phyloP scores from a whole-genome alignment of 1,140 invertebrate genomes.

The Drosophila kohkoa region DNA sequence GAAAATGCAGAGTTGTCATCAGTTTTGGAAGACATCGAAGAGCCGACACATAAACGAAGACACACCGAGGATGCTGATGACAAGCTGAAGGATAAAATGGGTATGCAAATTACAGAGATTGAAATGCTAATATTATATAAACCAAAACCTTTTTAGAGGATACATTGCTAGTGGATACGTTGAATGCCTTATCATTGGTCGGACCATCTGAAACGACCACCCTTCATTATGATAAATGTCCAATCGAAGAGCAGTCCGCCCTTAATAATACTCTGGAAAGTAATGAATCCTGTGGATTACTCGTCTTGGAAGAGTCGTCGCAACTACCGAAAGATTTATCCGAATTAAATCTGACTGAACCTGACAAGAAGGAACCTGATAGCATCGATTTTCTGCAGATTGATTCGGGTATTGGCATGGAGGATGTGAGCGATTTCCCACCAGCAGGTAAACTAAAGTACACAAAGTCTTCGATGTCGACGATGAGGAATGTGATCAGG shows the following conservation, averaged over 20 bases:
- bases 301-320: not conserved
- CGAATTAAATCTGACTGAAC: not conserved
- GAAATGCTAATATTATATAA: no score
- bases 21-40: not conserved
- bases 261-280: constrained; percentile 49
- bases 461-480: not conserved
- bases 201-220: not conserved
- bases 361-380: not conserved
- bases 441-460: constrained; percentile 62
- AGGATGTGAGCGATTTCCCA: constrained; percentile 29
- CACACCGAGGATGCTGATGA: not conserved
- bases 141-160: constrained; percentile 24
- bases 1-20: not conserved
- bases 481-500: constrained; percentile 33
- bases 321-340: not conserved
- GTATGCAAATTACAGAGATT: not conserved
- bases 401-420: constrained; percentile 63
- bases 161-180: constrained; percentile 37
- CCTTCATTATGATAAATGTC: constrained; percentile 10
- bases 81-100: not conserved
- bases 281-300: constrained; percentile 48
- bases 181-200: not conserved
- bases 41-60: constrained; percentile 9
- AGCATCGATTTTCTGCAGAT: constrained; percentile 25
- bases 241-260: not conserved